Base-by-base conservation (phyloP, 2,113 vertebrate species). In the Apteryx mantelli region DNA sequence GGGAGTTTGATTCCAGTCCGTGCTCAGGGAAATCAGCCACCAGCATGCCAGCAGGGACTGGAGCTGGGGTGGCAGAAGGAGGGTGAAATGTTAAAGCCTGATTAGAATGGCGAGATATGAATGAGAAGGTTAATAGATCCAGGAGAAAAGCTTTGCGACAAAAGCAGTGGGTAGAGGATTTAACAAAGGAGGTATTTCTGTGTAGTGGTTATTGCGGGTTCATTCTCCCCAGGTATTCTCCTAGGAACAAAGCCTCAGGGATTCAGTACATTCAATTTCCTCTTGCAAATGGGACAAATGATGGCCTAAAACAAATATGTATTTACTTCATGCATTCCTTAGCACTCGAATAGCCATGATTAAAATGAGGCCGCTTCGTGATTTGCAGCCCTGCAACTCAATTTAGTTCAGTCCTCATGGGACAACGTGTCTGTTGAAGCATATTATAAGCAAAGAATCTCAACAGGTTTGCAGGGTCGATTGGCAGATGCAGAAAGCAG, bases 251-350 rank as follows among this genome's bases (percentile, higher is more conserved):
- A 75, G 18, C 91, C 79, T 70, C 36, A 5, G 82, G 77, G 71
- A 91, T 4, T 6, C n/a, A 81, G 14, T 7, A 6, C 0, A 0
- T 96, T 94, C 65, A 28, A 90, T 95, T 93, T 81, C 80, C 86
- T 74, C 82, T 71, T 82, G 84, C 78, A 96, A 81, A 88, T 66
- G 79, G 69, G 52, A 65, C 77, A 80, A 95, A 58, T 7, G 25
- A 76, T 86, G 80, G 69, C 70, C 75, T 92, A 16, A 89, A 89
- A 71, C 78, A 95, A 96, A 94, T 88, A 88, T 64, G 87, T 94
- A 92, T 97, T 96, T 94, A 91, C 63, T 93, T 78, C 77, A 60
- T 87, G 83, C 85, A 66, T 97, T 96, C 91, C 93, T 94, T 82
- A 93, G 91, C 91, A 89, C 86, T 94, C 77, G 75, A 91, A 86